These are phyloP conservation scores for Apostichopus leukothele DNA, from an alignment of 53 echinoderm and acorn worm species.

Conservation along the genomic window DNA sequence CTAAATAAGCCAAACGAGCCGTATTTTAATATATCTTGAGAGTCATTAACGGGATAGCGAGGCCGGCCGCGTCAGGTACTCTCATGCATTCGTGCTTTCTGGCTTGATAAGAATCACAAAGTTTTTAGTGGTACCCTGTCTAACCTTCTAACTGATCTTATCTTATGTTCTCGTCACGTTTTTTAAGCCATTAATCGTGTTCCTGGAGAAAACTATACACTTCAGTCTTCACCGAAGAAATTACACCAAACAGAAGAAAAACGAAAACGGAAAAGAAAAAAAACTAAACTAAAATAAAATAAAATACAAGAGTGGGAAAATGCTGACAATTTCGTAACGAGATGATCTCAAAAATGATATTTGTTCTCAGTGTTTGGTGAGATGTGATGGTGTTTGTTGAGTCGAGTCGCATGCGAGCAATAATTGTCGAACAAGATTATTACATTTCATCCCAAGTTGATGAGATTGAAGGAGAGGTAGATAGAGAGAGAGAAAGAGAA, in stretches of 20 bases:
- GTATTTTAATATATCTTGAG: conserved; percentile 30
- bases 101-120: not conserved
- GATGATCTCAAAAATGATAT: conserved; percentile 40
- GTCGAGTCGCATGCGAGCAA: conserved; percentile 29
- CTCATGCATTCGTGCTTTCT: conserved; percentile 18
- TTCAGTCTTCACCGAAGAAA: not conserved
- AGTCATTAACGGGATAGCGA: conserved; percentile 38
- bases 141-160: conserved; percentile 34
- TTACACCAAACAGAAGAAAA: not conserved
- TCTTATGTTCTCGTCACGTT: conserved; percentile 37
- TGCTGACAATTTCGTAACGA: conserved; percentile 46
- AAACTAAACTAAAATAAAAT: not conserved
- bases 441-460: conserved; percentile 25
- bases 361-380: conserved; percentile 33
- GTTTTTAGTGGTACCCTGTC: conserved; percentile 37
- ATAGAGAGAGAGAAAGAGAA: not conserved
- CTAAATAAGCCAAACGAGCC: conserved; percentile 33
- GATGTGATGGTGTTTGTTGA: conserved; percentile 42
- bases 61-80: conserved; percentile 10
- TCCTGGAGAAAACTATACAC: conserved; percentile 18
- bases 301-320: conserved; percentile 8
- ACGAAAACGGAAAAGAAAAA: not conserved
- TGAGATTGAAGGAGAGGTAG: not conserved
- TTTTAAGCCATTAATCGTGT: conserved; percentile 39
- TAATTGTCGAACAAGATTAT: conserved; percentile 30